Conservation (phyloP, 2,888 invertebrate species). For the Gari tellinella region DNA sequence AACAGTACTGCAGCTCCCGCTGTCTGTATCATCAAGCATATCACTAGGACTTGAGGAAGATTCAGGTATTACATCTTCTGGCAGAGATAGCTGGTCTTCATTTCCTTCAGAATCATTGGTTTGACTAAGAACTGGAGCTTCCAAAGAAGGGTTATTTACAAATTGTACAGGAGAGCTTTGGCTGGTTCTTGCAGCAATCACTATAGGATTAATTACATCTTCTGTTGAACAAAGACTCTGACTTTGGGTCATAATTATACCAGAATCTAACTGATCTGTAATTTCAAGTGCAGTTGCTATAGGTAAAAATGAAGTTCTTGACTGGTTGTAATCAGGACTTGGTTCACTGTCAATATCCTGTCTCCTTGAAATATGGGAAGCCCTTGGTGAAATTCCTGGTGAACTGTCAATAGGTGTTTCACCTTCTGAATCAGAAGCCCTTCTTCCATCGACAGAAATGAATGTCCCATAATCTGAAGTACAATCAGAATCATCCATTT, state of each 20-base stretch:
- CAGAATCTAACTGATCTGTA: conserved; percentile 15
- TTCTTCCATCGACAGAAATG: conserved; percentile 63
- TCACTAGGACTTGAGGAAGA: no score
- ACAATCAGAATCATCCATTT: conserved; percentile 51
- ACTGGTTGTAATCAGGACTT: background rate
- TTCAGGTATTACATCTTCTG: no score
- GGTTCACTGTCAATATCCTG: background rate
- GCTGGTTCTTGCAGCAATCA: conserved; percentile 12
- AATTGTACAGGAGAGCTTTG: conserved; percentile 17
- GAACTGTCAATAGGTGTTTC: conserved; percentile 30
- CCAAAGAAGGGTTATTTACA: background rate
- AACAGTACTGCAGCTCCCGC: conserved; percentile 40
- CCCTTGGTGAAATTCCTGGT: conserved; percentile 39
- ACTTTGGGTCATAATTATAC: conserved; percentile 22
- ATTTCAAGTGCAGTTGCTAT: conserved; percentile 16
- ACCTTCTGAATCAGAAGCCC: conserved; percentile 56
- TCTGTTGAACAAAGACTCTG: conserved; percentile 28
- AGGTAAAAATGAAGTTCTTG: conserved; percentile 11
- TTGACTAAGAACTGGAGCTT: background rate
- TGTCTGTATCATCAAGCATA: conserved; percentile 29
- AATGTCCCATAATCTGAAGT: conserved; percentile 70
- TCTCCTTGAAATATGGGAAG: background rate
- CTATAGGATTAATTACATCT: conserved; percentile 7
- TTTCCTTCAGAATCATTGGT: no score
- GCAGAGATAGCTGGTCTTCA: no score